Evolutionary conservation across 2,888 invertebrate genomes (phyloP), one percentile per base, ranked within the genome.

Genomic region (Calameuta idolon): DNA sequence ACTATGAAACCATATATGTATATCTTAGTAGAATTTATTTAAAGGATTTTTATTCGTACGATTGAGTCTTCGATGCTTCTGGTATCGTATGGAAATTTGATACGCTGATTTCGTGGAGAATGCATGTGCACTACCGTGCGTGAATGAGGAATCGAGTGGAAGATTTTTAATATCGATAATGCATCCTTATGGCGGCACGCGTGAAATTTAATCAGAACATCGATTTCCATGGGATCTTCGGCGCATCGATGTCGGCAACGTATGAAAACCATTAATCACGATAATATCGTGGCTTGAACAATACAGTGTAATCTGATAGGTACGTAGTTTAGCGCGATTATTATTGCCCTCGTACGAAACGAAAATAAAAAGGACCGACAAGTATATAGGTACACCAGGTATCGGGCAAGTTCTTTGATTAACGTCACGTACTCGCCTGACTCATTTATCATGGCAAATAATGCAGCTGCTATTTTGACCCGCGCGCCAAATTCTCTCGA

Each of bases 391-490:
- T 55, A 55, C 55, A 71, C 71, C 33, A 71, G 71, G 71, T 34
- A 34, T 34, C 71, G 71, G 71, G 31, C 71, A 34, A 71, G 71
- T 71, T 71, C 71, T 71, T 34, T 34, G 78, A 79, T 81, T 75
- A 77, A 79, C 80, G 80, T 78, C 80, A 81, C 81, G 82, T 81
- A 80, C 79, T 82, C 81, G 75, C 79, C 37, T 69, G 33, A 73
- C 73, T 69, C 80, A 83, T 84, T 84, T 80, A 82, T 85, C 85
- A 85, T 82, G 74, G 76, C 80, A 79, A 77, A 79, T 77, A 75
- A 81, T 83, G 77, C 78, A 80, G 78, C 77, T 79, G 81, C 80
- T 83, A 81, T 55, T 83, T 81, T 80, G 80, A 82, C 81, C 82
- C 78, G 73, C 81, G 82, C 79, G 83, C 81, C 83, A 84, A 84